phyloP scores from a whole-genome alignment of 2,113 vertebrate genomes.

The Origma solitaria region DNA sequence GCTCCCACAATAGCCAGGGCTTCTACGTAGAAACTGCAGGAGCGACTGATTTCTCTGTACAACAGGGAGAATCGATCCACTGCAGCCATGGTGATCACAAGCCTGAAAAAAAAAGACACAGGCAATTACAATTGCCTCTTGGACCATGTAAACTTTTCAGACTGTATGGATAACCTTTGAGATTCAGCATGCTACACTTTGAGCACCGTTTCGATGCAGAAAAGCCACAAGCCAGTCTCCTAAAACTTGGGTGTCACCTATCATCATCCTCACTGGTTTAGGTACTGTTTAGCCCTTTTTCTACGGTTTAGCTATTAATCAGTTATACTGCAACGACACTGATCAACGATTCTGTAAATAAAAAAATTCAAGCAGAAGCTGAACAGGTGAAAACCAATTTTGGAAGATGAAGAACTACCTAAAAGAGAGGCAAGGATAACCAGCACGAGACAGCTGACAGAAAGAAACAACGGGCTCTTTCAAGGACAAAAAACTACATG shows the following conservation, averaged over 20 bases:
- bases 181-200: neutral
- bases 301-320: neutral
- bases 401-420: neutral
- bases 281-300: neutral
- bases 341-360: neutral
- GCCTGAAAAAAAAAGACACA: neutral
- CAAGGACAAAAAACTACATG: neutral
- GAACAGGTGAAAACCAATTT: neutral
- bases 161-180: neutral
- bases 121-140: neutral
- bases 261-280: neutral
- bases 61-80: conserved; percentile 91
- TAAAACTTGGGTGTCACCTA: neutral
- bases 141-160: neutral
- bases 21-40: conserved; percentile 84
- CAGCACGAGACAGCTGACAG: neutral
- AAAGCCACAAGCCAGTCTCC: neutral
- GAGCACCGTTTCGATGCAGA: neutral
- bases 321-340: neutral
- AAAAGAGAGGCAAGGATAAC: neutral
- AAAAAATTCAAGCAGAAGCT: neutral
- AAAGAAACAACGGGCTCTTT: neutral
- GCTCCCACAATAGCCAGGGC: conserved; percentile 88
- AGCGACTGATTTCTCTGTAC: conserved; percentile 85
- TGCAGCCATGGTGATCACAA: conserved; percentile 80